phyloP scores from a whole-genome alignment of 2,113 vertebrate species.

The Ceyx cyanopectus region DNA sequence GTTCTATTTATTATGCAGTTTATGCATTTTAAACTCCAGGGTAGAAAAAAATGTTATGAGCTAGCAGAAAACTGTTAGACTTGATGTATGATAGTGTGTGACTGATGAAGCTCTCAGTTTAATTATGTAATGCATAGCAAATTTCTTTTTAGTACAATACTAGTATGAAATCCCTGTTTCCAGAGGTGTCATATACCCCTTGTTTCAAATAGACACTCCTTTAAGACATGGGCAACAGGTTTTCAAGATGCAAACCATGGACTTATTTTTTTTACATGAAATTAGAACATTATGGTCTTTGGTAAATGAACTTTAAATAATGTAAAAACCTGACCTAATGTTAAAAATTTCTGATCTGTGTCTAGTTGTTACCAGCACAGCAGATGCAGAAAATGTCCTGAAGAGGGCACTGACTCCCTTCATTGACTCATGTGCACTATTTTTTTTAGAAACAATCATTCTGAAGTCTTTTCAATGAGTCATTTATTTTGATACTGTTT shows the following conservation, averaged over 20 bases:
- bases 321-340: neutral
- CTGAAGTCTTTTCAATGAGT: neutral
- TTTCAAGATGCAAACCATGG: neutral
- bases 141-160: neutral
- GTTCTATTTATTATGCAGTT: neutral
- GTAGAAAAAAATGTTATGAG: neutral
- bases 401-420: constrained; percentile 11
- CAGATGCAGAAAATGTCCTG: neutral
- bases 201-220: neutral
- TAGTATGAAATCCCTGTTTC: neutral
- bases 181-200: neutral
- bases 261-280: no score
- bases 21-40: neutral
- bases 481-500: neutral
- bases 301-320: neutral
- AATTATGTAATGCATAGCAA: neutral
- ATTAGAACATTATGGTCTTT: neutral
- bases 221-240: neutral
- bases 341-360: neutral
- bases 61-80: neutral
- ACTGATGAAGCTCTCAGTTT: neutral
- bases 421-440: neutral
- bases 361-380: neutral
- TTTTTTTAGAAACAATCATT: neutral
- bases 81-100: neutral